phyloP scores from a whole-genome alignment of 2,888 invertebrate genomes.

The Athalia rosae region DNA sequence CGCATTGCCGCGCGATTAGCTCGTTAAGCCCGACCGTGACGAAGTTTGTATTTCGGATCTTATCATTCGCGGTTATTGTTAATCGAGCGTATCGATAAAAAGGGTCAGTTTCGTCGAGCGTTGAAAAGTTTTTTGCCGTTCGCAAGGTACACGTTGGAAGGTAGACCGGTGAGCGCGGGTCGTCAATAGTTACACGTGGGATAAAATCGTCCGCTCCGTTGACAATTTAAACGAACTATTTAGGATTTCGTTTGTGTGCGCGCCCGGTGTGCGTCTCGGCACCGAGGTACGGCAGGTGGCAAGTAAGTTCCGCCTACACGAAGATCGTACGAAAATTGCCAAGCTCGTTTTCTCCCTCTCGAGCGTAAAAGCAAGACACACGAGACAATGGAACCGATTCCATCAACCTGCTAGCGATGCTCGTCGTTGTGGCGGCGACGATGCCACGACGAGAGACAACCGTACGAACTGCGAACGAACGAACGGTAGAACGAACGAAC shows the following conservation, averaged over 20 bases:
- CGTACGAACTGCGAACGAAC: slow-evolving; percentile 26
- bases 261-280: too few species aligned
- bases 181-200: neutral
- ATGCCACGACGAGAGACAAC: slow-evolving; percentile 38
- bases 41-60: slow-evolving; percentile 19
- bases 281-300: slow-evolving; percentile 36
- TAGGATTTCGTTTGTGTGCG: too few species aligned
- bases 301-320: slow-evolving; percentile 28
- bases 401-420: slow-evolving; percentile 16
- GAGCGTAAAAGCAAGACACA: neutral
- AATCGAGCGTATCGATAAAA: slow-evolving; percentile 9
- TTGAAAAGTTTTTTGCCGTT: neutral
- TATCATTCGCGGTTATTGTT: slow-evolving; percentile 4
- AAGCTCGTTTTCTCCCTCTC: slow-evolving; percentile 17
- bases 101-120: slow-evolving; percentile 13
- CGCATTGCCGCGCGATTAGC: neutral
- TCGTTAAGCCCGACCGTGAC: slow-evolving; percentile 18
- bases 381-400: slow-evolving; percentile 41
- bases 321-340: slow-evolving; percentile 33
- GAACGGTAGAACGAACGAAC: slow-evolving; percentile 21
- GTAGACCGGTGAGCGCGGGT: too few species aligned
- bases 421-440: too few species aligned
- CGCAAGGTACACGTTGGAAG: too few species aligned
- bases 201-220: too few species aligned
- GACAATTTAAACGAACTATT: too few species aligned